These are phyloP conservation scores for Halyomorpha halys DNA, from an alignment of 1,140 invertebrate species.

Conservation along the genomic window DNA sequence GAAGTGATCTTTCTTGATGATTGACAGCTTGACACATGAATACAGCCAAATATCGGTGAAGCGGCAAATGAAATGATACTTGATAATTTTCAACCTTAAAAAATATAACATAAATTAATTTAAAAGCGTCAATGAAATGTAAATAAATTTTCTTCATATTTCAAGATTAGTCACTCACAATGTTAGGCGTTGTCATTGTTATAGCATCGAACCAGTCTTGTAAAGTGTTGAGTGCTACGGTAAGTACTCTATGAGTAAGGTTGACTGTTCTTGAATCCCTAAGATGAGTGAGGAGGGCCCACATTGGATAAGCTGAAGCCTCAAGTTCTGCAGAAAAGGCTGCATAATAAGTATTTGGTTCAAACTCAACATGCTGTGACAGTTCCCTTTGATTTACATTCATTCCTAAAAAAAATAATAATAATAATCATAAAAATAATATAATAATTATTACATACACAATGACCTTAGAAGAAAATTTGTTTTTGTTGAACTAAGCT, in stretches of 20 bases:
- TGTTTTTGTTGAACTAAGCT: no score
- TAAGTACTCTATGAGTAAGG: slow-evolving; percentile 61
- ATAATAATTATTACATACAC: not conserved
- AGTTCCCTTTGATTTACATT: slow-evolving; percentile 87
- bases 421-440: slow-evolving; percentile 10
- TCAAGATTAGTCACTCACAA: slow-evolving; percentile 19
- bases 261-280: slow-evolving; percentile 56
- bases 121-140: not conserved
- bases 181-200: slow-evolving; percentile 35
- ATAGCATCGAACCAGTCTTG: slow-evolving; percentile 80
- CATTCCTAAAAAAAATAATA: slow-evolving; percentile 59
- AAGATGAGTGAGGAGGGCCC: slow-evolving; percentile 84
- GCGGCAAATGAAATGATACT: slow-evolving; percentile 88
- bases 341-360: slow-evolving; percentile 92
- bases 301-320: slow-evolving; percentile 93
- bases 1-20: slow-evolving; percentile 62
- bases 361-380: slow-evolving; percentile 88
- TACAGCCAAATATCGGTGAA: slow-evolving; percentile 87
- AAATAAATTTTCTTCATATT: not conserved
- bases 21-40: slow-evolving; percentile 83
- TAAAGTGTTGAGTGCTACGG: slow-evolving; percentile 61
- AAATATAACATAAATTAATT: slow-evolving; percentile 17
- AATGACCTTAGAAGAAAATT: no score
- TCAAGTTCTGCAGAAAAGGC: slow-evolving; percentile 94
- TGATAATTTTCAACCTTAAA: slow-evolving; percentile 67